Evolutionary conservation across 2,113 vertebrate genomes (phyloP).

Genomic region (Galemys pyrenaicus): DNA sequence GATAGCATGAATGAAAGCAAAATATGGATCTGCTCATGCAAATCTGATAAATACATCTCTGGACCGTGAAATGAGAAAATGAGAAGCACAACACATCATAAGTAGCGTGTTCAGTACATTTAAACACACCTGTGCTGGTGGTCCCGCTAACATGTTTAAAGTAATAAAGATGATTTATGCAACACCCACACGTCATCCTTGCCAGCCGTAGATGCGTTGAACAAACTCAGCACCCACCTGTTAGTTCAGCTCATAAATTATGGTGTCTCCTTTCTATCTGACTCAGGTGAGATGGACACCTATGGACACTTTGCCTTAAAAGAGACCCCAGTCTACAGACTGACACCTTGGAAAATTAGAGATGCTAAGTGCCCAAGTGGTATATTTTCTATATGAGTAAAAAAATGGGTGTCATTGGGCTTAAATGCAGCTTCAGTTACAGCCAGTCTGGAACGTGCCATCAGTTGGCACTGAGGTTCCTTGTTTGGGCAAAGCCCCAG

Average conservation of each 20-base stretch:
- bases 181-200: slow-evolving; percentile 56
- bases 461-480: no score
- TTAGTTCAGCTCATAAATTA: slow-evolving; percentile 1
- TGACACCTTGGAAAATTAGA: background rate
- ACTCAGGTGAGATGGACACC: background rate
- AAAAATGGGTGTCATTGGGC: background rate
- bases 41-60: slow-evolving; percentile 57
- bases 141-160: background rate
- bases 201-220: slow-evolving; percentile 47
- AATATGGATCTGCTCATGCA: slow-evolving; percentile 42
- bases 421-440: background rate
- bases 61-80: slow-evolving; percentile 67
- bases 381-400: background rate
- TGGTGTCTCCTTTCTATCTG: background rate
- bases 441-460: background rate
- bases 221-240: background rate
- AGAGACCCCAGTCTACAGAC: background rate
- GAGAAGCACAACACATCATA: slow-evolving; percentile 46
- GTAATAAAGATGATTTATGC: slow-evolving; percentile 45
- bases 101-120: slow-evolving; percentile 60
- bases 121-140: background rate
- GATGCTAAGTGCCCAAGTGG: background rate
- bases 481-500: no score
- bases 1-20: slow-evolving; percentile 48
- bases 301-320: background rate